phyloP scores from a whole-genome alignment of 2,797 vertebrate species.

The Poeciliopsis turneri region DNA sequence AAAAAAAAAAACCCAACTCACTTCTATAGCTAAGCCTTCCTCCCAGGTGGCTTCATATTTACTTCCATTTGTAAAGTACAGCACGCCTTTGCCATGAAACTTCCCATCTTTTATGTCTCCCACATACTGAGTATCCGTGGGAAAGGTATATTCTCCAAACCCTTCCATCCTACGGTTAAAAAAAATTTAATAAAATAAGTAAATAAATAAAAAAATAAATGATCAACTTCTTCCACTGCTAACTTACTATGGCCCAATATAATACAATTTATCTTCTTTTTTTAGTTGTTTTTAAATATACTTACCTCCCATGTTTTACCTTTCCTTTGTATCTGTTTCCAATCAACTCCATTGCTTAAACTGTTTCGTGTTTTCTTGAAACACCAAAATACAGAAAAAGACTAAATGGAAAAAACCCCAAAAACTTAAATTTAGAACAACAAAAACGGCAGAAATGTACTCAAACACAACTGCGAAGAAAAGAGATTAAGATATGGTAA shows the following conservation, averaged over 20 bases:
- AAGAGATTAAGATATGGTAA: neutral
- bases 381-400: neutral
- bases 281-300: neutral
- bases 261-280: neutral
- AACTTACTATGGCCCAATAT: neutral
- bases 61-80: slow-evolving; percentile 85
- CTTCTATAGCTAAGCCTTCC: slow-evolving; percentile 84
- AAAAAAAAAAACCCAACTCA: slow-evolving; percentile 48
- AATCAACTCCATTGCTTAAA: slow-evolving; percentile 79
- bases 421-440: neutral
- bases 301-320: slow-evolving; percentile 82
- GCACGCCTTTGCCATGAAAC: slow-evolving; percentile 92
- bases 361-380: neutral
- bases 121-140: slow-evolving; percentile 85
- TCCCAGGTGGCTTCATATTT: slow-evolving; percentile 87
- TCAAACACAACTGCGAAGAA: neutral
- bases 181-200: too few species aligned
- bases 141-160: slow-evolving; percentile 84
- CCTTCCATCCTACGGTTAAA: slow-evolving; percentile 87
- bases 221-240: neutral
- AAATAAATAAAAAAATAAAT: too few species aligned
- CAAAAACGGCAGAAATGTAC: neutral
- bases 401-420: neutral
- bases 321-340: slow-evolving; percentile 83
- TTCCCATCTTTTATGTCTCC: slow-evolving; percentile 89